Conservation (phyloP, 92 coral and sea anemone genomes). For the Zoanthus gigantus region DNA sequence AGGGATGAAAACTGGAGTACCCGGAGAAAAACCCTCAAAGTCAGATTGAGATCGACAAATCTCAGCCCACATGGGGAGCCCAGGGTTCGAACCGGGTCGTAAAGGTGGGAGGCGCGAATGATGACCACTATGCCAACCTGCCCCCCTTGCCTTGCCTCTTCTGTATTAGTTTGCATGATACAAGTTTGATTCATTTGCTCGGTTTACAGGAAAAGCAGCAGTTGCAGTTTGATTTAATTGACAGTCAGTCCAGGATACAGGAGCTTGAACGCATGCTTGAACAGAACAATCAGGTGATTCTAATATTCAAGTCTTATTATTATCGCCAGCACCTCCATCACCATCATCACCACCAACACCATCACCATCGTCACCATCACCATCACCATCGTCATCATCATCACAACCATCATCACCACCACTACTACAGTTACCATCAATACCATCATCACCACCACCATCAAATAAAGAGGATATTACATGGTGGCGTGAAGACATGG, state of each 20-base stretch:
- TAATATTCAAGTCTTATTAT: background rate
- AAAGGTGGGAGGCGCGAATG: too few species aligned
- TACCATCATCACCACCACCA: background rate
- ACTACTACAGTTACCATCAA: background rate
- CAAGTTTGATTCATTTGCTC: background rate
- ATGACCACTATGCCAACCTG: too few species aligned
- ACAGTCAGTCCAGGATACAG: slow-evolving; percentile 91
- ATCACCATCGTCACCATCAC: background rate
- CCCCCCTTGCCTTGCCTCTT: background rate
- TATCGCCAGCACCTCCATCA: background rate
- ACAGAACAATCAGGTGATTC: slow-evolving; percentile 74
- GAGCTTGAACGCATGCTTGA: slow-evolving; percentile 89
- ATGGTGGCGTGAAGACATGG: too few species aligned
- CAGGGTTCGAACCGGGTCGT: too few species aligned
- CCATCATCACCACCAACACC: background rate
- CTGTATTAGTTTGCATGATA: background rate
- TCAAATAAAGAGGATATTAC: background rate
- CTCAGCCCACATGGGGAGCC: too few species aligned
- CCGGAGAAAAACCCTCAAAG: too few species aligned
- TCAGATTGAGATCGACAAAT: too few species aligned
- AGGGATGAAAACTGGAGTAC: too few species aligned
- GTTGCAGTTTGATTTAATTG: slow-evolving; percentile 93
- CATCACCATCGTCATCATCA: background rate
- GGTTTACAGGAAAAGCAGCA: slow-evolving; percentile 86
- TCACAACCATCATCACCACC: background rate